These are phyloP conservation scores for Probaryconus sp. DNA, from an alignment of 1,140 invertebrate genomes.

Conservation along the genomic window DNA sequence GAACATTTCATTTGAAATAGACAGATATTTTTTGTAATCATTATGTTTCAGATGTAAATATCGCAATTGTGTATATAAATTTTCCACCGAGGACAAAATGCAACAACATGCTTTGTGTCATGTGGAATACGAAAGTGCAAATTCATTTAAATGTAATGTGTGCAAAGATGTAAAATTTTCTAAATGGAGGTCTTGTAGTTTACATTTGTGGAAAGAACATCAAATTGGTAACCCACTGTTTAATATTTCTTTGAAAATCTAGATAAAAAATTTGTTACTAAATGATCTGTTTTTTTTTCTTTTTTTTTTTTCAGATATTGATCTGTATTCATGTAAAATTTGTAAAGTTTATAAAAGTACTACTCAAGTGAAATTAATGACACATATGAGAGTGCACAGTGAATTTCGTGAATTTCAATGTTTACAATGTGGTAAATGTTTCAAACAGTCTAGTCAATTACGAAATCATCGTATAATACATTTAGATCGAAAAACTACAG, in stretches of 20 bases:
- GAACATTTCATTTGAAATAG: neutral
- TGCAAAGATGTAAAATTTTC: slow-evolving; percentile 77
- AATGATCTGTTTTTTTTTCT: slow-evolving; percentile 8
- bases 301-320: slow-evolving; percentile 77
- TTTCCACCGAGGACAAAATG: slow-evolving; percentile 75
- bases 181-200: slow-evolving; percentile 81
- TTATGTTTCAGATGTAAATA: slow-evolving; percentile 75
- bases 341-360: slow-evolving; percentile 81
- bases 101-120: slow-evolving; percentile 79
- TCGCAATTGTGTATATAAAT: slow-evolving; percentile 78
- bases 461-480: slow-evolving; percentile 81
- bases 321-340: slow-evolving; percentile 82
- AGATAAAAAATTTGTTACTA: slow-evolving; percentile 4
- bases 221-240: slow-evolving; percentile 76
- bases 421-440: slow-evolving; percentile 81
- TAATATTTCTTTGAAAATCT: neutral
- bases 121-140: slow-evolving; percentile 67
- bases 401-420: slow-evolving; percentile 81
- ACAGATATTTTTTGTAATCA: neutral
- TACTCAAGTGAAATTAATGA: slow-evolving; percentile 78
- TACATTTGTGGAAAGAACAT: slow-evolving; percentile 85
- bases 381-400: slow-evolving; percentile 82
- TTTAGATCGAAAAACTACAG: slow-evolving; percentile 74
- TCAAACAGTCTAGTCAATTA: slow-evolving; percentile 83
- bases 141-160: slow-evolving; percentile 77